Evolutionary conservation across 2,113 vertebrate genomes (phyloP), one percentile per base, ranked within the genome.

Genomic region (Prinia subflava): DNA sequence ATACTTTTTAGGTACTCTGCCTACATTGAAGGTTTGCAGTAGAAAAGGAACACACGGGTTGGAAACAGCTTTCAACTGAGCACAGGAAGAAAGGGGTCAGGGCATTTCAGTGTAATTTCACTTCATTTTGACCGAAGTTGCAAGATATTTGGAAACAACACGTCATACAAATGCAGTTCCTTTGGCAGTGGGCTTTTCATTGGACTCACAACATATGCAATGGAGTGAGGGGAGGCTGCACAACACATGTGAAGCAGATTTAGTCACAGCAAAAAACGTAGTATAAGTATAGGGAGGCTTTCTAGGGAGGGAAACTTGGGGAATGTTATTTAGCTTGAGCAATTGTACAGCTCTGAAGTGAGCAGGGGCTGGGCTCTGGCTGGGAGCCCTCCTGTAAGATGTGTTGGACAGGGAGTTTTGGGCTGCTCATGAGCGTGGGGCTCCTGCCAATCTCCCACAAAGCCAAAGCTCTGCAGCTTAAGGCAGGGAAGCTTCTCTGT

Each of bases 71-170:
- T 80, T 89, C 15, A 35, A n/a, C 4, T 3, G 22, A 50, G 30
- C 7, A 57, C 16, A 2, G 17, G 10, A 41, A 30, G 16, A 62
- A 39, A 53, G 24, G 31, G 7, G 41, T 57, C 60, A 55, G 74
- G 49, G 69, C 31, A 59, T 44, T 78, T 89, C 57, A 59, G 41
- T 9, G 10, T 52, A 42, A 82, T 78, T 94, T 92, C 64, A 65
- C 71, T 55, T 71, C 33, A 71, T 63, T 89, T 87, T 79, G 65
- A 87, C 75, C 63, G 1, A 73, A 86, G n/a, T 75, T 70, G 85
- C 42, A 80, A 88, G 86, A 30, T 50, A 80, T 80, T 90, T 97
- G 90, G 92, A 95, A 93, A 83, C 44, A 77, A 63, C 55, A 49
- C 24, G 7, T 80, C 71, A 76, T 46, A 49, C 9, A 6, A 65